Evolutionary conservation across 2,113 vertebrate species (phyloP).

Genomic region (Eonycteris spelaea): DNA sequence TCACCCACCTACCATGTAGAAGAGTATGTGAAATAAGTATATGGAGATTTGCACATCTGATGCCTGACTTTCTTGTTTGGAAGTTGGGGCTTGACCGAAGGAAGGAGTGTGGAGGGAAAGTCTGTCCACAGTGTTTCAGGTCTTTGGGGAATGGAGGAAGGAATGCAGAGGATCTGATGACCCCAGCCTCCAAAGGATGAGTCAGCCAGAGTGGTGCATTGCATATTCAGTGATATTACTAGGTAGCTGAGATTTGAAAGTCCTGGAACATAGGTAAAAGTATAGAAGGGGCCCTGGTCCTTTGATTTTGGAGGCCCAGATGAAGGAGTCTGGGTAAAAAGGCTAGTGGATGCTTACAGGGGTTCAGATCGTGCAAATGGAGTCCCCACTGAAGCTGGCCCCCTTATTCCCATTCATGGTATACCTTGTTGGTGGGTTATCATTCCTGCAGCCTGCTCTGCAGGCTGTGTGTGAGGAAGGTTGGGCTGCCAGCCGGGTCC

Average conservation of each 20-base stretch:
- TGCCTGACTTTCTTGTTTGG: not conserved
- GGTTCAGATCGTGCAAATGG: not conserved
- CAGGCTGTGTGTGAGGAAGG: not conserved
- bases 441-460: not conserved
- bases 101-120: not conserved
- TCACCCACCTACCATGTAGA: not conserved
- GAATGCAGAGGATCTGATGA: not conserved
- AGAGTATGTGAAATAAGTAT: not conserved
- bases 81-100: slow-evolving; percentile 5
- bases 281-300: not conserved
- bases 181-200: not conserved
- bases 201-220: not conserved
- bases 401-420: not conserved
- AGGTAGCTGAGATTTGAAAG: not conserved
- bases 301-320: not conserved
- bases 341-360: not conserved
- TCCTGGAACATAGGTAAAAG: not conserved
- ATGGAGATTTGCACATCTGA: not conserved
- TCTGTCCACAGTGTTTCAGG: not conserved
- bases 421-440: not conserved
- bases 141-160: not conserved
- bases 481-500: not conserved
- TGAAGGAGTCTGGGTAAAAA: not conserved
- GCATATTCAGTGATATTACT: not conserved
- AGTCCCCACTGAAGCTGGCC: not conserved